Conservation (phyloP, 1,140 invertebrate genomes). For the Riptortus pedestris region DNA sequence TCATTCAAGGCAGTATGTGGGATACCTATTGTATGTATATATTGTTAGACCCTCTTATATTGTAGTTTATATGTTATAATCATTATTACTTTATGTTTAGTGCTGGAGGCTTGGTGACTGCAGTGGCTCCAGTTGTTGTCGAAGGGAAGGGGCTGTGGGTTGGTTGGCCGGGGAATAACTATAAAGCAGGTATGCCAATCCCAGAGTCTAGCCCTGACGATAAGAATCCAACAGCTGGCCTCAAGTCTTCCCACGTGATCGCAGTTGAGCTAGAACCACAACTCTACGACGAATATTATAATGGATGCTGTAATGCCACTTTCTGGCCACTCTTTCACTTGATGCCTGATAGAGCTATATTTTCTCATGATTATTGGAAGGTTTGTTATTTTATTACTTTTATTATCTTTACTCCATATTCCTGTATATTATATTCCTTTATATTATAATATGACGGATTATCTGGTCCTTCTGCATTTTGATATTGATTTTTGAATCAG, state of each 20-base stretch:
- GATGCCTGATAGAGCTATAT: conserved; percentile 71
- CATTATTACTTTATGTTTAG: no score
- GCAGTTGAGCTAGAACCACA: conserved; percentile 62
- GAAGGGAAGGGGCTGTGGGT: conserved; percentile 76
- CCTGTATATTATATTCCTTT: no score
- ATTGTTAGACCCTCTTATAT: no score
- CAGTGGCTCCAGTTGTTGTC: conserved; percentile 79
- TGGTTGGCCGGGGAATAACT: conserved; percentile 75
- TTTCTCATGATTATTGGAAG: conserved; percentile 68
- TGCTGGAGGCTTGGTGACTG: conserved; percentile 79
- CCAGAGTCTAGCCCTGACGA: conserved; percentile 76
- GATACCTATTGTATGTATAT: no score
- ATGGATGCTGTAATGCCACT: conserved; percentile 82
- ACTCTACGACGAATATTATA: conserved; percentile 76
- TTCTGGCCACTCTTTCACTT: conserved; percentile 88
- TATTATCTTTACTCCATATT: background rate
- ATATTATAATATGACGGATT: no score
- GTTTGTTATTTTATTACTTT: conserved; percentile 31
- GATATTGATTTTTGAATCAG: no score
- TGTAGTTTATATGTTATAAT: no score
- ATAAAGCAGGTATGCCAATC: conserved; percentile 57
- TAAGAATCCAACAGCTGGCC: conserved; percentile 70
- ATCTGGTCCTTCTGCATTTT: no score
- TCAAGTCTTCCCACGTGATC: conserved; percentile 58
- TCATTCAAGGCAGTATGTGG: no score